Base-by-base conservation (phyloP, 2,797 vertebrate species). In the Alauda arvensis region DNA sequence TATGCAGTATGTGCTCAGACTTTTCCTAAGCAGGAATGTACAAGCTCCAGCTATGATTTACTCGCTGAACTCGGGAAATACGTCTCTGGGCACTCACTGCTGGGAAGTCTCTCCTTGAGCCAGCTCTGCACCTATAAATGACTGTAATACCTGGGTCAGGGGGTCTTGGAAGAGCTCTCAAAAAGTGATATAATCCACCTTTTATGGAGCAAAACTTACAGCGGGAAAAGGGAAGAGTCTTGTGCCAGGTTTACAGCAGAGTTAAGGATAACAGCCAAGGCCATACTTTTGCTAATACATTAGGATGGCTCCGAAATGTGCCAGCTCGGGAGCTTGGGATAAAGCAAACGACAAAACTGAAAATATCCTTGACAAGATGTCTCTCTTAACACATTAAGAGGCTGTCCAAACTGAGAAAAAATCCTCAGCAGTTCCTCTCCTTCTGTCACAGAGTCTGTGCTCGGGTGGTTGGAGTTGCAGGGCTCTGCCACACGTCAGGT, bases 281-380 rank as follows among this genome's bases (percentile, higher is more conserved):
- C 83, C 68, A 6, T 86, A 74, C 72, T 87, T 87, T 43, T 43
- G 76, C 55, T 92, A 87, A 90, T 90, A n/a, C 62, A 79, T 83
- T 84, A 92, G 88, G 81, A 70, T 74, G 78, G 71, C 65, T 94
- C 75, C 2, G 0, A 76, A 87, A 81, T 18, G 43, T 84, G 90
- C 83, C 87, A 93, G 13, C 51, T 83, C 42, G 1, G 0, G 49
- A 79, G 78, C 65, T 29, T 33, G 83, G 85, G 87, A 92, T 90
- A 82, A 77, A 87, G 80, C 39, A 71, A 91, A 91, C 3, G 57
- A 90, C 87, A 89, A 91, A 92, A 85, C 88, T 66, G 91, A 91
- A 92, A 95, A 93, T 92, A 89, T 89, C 83, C 91, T 89, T 90
- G 93, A 95, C 91, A 93, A 91, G 87, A 88, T 37, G 6, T 92